A percentile compares a stretch with the other conserved stretches of the same genome.
Conservation (phyloP, 2,888 invertebrate species). For the Thysanoteuthis rhombus region DNA sequence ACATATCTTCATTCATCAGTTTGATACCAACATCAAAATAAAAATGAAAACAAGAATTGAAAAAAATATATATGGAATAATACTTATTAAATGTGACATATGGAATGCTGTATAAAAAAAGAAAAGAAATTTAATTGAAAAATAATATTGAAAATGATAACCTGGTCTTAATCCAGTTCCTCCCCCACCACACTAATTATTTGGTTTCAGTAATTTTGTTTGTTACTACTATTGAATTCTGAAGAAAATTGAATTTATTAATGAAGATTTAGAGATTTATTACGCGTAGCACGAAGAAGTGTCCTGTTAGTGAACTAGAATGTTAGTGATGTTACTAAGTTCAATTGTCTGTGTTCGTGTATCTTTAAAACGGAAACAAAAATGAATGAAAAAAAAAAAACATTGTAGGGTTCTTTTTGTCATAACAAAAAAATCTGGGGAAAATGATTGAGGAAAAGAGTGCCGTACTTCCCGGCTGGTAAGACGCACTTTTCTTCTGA, state of each 20-base stretch:
- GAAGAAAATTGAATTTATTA: background rate
- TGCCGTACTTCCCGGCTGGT: too few relatives aligned
- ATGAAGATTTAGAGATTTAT: background rate
- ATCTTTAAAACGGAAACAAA: background rate
- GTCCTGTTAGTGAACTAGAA: background rate
- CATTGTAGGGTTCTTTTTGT: background rate
- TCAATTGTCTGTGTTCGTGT: background rate
- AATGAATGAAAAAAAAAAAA: background rate
- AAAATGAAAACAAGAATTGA: background rate
- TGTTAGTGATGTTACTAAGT: background rate
- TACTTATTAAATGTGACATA: background rate
- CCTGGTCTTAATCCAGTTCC: too few relatives aligned
- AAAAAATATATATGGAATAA: slow-evolving; percentile 1
- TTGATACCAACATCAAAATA: background rate
- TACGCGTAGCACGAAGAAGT: background rate
- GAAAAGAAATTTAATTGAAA: background rate
- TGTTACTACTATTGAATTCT: background rate
- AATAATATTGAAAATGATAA: background rate
- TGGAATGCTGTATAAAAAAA: background rate
- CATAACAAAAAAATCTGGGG: background rate
- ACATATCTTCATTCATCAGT: background rate
- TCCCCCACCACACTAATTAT: background rate
- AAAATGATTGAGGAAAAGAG: background rate
- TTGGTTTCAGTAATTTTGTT: background rate
- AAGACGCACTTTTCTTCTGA: too few relatives aligned